Base-by-base conservation (phyloP, 1,140 invertebrate species). In the Drosophila pallidifrons region DNA sequence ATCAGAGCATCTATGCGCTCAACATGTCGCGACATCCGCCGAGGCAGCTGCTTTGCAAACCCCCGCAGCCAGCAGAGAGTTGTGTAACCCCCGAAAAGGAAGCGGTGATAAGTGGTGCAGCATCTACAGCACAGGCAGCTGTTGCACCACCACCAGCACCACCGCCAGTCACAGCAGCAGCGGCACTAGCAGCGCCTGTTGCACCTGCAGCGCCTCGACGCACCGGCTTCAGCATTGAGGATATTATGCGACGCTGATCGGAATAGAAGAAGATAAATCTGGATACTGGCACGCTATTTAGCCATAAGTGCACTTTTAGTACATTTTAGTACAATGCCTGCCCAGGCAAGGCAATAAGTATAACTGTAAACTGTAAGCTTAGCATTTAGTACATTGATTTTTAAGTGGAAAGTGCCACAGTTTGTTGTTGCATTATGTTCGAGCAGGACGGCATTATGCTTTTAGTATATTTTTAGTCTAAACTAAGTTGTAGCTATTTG, bases 201-300 rank as follows among this genome's bases (percentile, higher is more conserved):
- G 93, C 90, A 70, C 94, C 93, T 69, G 93, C 90, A 70, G 94
- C 93, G 57, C 94, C 75, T 81, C 94, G 90, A 93, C 95, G 93
- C 93, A 95, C 93, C 88, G 95, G 95, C 30, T 96, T 96, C 90
- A 95, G 95, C 88, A 96, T 96, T 93, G 95, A 95, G 89, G 95
- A 96, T 76, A 96, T 96, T 60, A 96, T 96, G 95, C 93, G 95
- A 82, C 94, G 95, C 91, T 96, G 41, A 82, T 8, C 35, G 35
- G 2, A 16, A 32, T 20, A 1, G 47, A 30, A n/a, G 10, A 20
- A 4, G 20, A 25, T 25, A 25, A 3, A 25, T 4, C 20, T 25
- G 20, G 20, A 25, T 25, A 25, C 3, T 46, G 11, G 60, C 43
- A 38, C 43, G 69, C 74, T 73, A 57, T 45, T 75, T 65, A 77